A percentile compares a stretch with the other conserved stretches of the same genome.
phyloP scores from a whole-genome alignment of 2,113 vertebrate species.

The Cebidichthys violaceus region DNA sequence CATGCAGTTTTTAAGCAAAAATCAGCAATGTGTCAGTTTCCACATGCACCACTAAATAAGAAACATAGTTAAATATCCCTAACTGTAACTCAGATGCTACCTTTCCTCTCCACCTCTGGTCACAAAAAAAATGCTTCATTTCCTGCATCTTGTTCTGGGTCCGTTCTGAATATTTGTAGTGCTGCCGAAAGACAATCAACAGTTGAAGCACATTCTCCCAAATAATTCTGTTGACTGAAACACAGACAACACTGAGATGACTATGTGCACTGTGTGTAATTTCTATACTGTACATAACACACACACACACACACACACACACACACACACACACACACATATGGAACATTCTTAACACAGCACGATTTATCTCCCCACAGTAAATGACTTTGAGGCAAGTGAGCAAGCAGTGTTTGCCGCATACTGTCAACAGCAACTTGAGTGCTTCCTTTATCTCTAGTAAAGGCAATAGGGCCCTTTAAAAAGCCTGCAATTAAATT shows the following conservation, averaged over 20 bases:
- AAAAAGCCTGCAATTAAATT: slow-evolving; percentile 43
- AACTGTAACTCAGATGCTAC: slow-evolving; percentile 44
- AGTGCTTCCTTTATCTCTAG: slow-evolving; percentile 44
- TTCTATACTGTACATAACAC: slow-evolving; percentile 55
- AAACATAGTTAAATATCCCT: slow-evolving; percentile 34
- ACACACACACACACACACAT: too few species aligned
- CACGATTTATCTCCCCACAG: slow-evolving; percentile 42
- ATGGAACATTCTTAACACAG: slow-evolving; percentile 60
- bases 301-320: slow-evolving; percentile 28
- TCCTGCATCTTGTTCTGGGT: slow-evolving; percentile 45
- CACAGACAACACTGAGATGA: slow-evolving; percentile 57
- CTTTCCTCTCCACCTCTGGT: slow-evolving; percentile 23
- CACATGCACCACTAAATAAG: slow-evolving; percentile 66
- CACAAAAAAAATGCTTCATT: slow-evolving; percentile 8
- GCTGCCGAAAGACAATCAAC: slow-evolving; percentile 58
- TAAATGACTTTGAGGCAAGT: slow-evolving; percentile 71
- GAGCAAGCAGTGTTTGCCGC: slow-evolving; percentile 73
- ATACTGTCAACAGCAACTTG: slow-evolving; percentile 51
- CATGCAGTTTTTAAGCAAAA: slow-evolving; percentile 72
- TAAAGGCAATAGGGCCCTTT: slow-evolving; percentile 37
- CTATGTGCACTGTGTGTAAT: slow-evolving; percentile 52
- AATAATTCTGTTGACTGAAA: slow-evolving; percentile 48
- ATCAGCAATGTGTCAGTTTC: slow-evolving; percentile 51
- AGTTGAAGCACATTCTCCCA: slow-evolving; percentile 45
- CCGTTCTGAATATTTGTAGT: not conserved